These are phyloP conservation scores for Orthosia gracilis DNA, from an alignment of 2,888 invertebrate genomes.

Conservation along the genomic window DNA sequence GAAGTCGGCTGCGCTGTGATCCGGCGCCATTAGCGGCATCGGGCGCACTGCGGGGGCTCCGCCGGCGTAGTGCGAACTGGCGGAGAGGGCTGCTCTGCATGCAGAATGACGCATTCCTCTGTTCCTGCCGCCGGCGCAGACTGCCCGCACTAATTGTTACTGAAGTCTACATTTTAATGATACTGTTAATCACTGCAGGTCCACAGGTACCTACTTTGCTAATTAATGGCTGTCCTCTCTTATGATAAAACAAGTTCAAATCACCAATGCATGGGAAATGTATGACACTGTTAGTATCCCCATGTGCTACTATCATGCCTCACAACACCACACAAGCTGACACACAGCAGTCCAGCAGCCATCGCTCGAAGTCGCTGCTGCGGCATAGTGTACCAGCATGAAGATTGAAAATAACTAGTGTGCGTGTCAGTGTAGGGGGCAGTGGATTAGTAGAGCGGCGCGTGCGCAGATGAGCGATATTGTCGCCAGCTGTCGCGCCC, in stretches of 20 bases:
- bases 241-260: background rate
- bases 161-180: background rate
- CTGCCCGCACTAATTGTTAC: background rate
- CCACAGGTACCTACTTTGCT: background rate
- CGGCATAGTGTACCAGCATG: background rate
- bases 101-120: constrained; percentile 45
- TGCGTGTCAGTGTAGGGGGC: too few relatives aligned
- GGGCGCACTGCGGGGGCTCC: constrained; percentile 38
- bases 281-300: too few relatives aligned
- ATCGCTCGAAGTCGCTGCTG: too few relatives aligned
- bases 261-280: too few relatives aligned
- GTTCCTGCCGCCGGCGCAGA: constrained; percentile 38
- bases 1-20: background rate
- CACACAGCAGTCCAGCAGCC: too few relatives aligned
- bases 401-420: background rate
- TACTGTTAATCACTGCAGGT: constrained; percentile 10
- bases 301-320: too few relatives aligned
- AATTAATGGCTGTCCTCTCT: background rate
- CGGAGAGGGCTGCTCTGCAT: constrained; percentile 8
- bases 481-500: constrained; percentile 27
- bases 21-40: constrained; percentile 50
- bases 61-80: background rate
- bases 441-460: background rate
- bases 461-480: constrained; percentile 24
- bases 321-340: too few relatives aligned